Evolutionary conservation across 2,888 invertebrate species (phyloP).

Genomic region (Lasioglossum figueresi): DNA sequence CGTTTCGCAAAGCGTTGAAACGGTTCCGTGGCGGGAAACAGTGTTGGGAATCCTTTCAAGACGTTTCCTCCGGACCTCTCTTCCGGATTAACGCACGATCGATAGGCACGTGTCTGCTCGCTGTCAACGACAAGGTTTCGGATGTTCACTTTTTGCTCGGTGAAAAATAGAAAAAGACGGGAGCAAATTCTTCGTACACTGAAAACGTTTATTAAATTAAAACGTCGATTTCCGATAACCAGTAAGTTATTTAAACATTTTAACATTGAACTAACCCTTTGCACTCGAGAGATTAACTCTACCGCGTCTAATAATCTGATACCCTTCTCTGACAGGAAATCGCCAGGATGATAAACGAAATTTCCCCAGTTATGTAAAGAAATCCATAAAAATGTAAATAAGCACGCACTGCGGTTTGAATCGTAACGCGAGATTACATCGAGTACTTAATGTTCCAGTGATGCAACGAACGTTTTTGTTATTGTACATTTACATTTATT

Average conservation of each 20-base stretch:
- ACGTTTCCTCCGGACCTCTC: conserved; percentile 62
- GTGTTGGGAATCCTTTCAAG: conserved; percentile 64
- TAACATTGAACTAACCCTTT: too few species aligned
- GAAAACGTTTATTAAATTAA: not conserved
- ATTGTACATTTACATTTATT: not conserved
- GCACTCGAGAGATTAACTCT: too few species aligned
- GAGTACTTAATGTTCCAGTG: not conserved
- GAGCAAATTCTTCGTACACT: not conserved
- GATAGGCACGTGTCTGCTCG: conserved; percentile 37
- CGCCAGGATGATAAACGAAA: not conserved
- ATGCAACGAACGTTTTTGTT: not conserved
- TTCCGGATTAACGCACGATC: conserved; percentile 68
- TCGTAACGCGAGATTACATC: not conserved
- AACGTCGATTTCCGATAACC: too few species aligned
- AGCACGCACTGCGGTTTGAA: not conserved
- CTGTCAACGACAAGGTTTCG: conserved; percentile 46
- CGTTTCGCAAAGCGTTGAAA: not conserved
- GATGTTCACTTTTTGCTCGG: not conserved
- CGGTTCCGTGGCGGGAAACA: conserved; percentile 44
- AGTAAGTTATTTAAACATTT: too few species aligned
- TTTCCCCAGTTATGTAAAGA: not conserved
- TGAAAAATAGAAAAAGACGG: not conserved
- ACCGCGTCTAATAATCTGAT: too few species aligned
- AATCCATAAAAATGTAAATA: not conserved
- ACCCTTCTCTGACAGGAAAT: not conserved